Base-by-base conservation (phyloP, 2,888 invertebrate genomes). In the Torymus aiolomorphi region DNA sequence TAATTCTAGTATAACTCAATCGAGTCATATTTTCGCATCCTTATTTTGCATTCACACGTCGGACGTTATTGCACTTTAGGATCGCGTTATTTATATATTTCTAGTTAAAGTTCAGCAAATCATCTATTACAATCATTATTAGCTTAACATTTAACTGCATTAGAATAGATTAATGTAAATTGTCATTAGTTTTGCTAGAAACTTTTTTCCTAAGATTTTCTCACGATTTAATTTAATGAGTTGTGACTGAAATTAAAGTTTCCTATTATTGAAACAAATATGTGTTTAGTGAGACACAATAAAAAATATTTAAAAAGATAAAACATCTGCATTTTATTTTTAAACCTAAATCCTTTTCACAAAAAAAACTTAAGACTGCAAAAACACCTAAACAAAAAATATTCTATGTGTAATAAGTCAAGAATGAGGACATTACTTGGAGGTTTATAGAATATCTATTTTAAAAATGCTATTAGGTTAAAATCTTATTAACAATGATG, bases 301-400 rank as follows among this genome's bases (percentile, higher is more conserved):
- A 81, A 81, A 80, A 79, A 72, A 65, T 79, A 76, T 81, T 81
- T 62, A 78, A 78, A 81, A 79, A 79, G 49, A 59, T 69, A 14
- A 66, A 67, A 70, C 76, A 79, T 20, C 14, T 51, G 14, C 13
- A 11, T 62, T n/a, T 72, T 80, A n/a, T 65, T 70, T 51, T 20
- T 8, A 11, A 54, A 63, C n/a, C 49, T 63, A 31, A 3, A 31
- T 31, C 31, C 31, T 31, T 31, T 31, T 31, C 31, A 31, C 5
- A 31, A 31, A 31, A 24, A 1, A 31, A 31, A 31, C 31, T 31
- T 31, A 3, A 24, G 3, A 31, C 3, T 8, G 4, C 31, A 31
- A 31, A 31, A 31, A 31, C 8, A 31, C 8, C 31, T 8, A 31
- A 31, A 3, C 8, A 2, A 20, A 20, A 20, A 20, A 20, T 31